Base-by-base conservation (phyloP, 2,797 vertebrate species). In the Anas flavirostris region DNA sequence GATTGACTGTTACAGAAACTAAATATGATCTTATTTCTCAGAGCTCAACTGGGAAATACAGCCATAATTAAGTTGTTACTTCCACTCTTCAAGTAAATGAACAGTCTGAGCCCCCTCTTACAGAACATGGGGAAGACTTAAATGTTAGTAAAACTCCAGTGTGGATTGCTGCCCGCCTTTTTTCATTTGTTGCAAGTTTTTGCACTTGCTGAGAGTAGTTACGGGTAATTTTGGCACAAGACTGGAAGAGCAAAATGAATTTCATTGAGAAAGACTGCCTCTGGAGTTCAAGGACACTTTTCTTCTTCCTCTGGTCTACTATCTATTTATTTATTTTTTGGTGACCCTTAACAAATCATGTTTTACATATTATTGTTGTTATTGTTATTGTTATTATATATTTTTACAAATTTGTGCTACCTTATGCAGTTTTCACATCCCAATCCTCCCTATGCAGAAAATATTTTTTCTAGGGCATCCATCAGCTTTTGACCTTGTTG, bases 211-310 rank as follows among this genome's bases (percentile, higher is more conserved):
- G n/a, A 77, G 31, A 66, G 15, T 58, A 5, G 9, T 25, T 62
- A 39, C 0, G 0, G 10, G 1, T 14, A 37, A 15, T 33, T 88
- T 68, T 58, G 60, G n/a, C 41, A 31, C 16, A 82, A 41, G 8
- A 21, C 25, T 67, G 19, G 33, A 74, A 77, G 8, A 69, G 6
- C 7, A 58, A 39, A 3, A 58, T 22, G 8, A 77, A 63, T 88
- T 95, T 85, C 19, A 46, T 23, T 70, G 16, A 14, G 33, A 11
- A 88, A 66, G 5, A 69, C 15, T 60, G 16, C 13, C 14, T 77
- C 43, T 86, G 37, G 33, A 80, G 80, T 80, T 59, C 25, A 80
- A 66, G 17, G 33, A 13, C 0, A 12, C 5, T 7, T 29, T 59
- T 53, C 23, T 72, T 16, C 18, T 60, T 52, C 31, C 58, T 72